Percentiles rank a stretch among this genome's conserved stretches.
These are phyloP conservation scores for Tetanocera ferruginea DNA, from an alignment of 2,888 invertebrate species.

Conservation along the genomic window DNA sequence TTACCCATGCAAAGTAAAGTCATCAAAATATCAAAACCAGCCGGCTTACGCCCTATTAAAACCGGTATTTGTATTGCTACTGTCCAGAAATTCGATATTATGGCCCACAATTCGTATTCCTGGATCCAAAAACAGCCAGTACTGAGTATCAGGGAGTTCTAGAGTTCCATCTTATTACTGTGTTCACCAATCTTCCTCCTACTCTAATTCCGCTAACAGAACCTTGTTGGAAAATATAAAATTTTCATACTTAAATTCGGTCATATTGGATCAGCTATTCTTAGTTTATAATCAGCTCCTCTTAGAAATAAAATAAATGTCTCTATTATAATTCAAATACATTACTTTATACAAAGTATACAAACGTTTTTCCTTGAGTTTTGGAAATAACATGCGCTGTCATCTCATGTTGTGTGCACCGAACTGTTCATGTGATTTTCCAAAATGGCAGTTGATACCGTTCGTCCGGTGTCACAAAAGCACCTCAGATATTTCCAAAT, in stretches of 20 bases:
- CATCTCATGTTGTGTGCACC: background rate
- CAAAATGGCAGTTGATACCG: conserved; percentile 2
- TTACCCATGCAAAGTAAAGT: too few species aligned
- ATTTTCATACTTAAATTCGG: background rate
- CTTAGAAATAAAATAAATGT: background rate
- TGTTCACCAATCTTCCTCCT: too few species aligned
- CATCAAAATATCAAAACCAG: too few species aligned
- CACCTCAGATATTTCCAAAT: background rate
- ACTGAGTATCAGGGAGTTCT: too few species aligned
- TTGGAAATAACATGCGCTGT: too few species aligned
- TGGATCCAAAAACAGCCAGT: too few species aligned
- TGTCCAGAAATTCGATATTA: too few species aligned
- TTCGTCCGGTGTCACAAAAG: background rate
- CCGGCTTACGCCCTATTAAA: too few species aligned
- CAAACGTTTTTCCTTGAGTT: background rate
- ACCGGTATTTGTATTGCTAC: too few species aligned
- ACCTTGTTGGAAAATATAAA: background rate
- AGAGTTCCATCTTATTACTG: too few species aligned
- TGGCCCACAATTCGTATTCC: too few species aligned
- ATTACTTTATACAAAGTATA: background rate
- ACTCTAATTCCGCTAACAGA: too few species aligned
- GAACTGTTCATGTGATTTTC: conserved; percentile 5
- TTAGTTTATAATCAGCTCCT: background rate
- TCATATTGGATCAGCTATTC: background rate
- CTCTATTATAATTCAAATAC: background rate